Conservation (phyloP, 2,797 vertebrate species). For the Etheostoma perlongum region DNA sequence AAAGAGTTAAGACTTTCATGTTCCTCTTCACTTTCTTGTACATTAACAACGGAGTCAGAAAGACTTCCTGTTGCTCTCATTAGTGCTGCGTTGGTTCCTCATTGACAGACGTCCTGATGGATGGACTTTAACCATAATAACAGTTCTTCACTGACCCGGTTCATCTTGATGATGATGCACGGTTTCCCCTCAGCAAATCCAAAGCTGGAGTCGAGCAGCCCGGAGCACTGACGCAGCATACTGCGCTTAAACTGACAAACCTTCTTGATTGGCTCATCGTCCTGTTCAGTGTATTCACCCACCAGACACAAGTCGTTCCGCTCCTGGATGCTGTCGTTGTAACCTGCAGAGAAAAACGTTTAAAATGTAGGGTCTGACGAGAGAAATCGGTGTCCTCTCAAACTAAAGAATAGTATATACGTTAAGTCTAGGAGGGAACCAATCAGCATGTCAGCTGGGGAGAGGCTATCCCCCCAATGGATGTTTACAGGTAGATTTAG, state of each 20-base stretch:
- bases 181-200: slow-evolving; percentile 90
- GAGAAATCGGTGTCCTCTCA: no score
- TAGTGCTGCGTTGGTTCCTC: neutral
- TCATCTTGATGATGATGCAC: slow-evolving; percentile 94
- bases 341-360: slow-evolving; percentile 76
- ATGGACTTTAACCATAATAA: no score
- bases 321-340: slow-evolving; percentile 88
- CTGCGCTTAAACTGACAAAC: slow-evolving; percentile 90
- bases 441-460: no score
- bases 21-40: no score
- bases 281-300: slow-evolving; percentile 85
- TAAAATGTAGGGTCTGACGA: no score
- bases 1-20: no score
- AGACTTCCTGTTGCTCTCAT: neutral
- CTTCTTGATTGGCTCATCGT: slow-evolving; percentile 72
- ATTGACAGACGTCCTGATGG: neutral
- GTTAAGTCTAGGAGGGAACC: no score
- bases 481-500: no score
- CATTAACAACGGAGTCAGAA: no score
- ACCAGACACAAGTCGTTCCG: slow-evolving; percentile 82
- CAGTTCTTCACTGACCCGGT: slow-evolving; percentile 85
- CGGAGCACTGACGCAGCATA: slow-evolving; percentile 87
- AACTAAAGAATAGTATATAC: no score
- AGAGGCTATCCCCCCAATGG: no score
- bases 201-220: slow-evolving; percentile 85